Conservation (phyloP, 2,888 invertebrate species). For the Petrolisthes manimaculis region DNA sequence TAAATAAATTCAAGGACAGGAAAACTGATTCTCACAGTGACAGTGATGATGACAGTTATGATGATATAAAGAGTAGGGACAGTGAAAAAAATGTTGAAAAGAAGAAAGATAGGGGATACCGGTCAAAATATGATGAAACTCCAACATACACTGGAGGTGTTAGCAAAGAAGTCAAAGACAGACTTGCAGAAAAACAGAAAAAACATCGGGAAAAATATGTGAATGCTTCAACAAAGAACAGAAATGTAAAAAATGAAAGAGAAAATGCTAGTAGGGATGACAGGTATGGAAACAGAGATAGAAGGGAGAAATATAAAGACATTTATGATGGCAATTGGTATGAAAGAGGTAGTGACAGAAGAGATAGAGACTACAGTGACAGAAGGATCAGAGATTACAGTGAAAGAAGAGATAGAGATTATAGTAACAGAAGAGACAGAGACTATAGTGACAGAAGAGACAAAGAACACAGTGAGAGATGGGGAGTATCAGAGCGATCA, state of each 20-base stretch:
- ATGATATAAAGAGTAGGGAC: not conserved
- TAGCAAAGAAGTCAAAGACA: slow-evolving; percentile 79
- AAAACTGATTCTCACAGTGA: slow-evolving; percentile 18
- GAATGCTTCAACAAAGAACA: slow-evolving; percentile 68
- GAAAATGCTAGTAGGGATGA: slow-evolving; percentile 69
- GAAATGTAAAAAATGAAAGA: slow-evolving; percentile 72
- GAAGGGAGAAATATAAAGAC: slow-evolving; percentile 68
- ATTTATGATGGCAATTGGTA: slow-evolving; percentile 69
- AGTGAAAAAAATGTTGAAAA: slow-evolving; percentile 43
- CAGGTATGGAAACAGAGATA: slow-evolving; percentile 69
- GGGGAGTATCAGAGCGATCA: slow-evolving; percentile 52
- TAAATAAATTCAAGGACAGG: slow-evolving; percentile 10
- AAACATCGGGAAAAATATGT: slow-evolving; percentile 57
- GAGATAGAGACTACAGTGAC: slow-evolving; percentile 69
- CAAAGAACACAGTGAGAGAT: slow-evolving; percentile 64
- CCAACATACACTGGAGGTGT: slow-evolving; percentile 95
- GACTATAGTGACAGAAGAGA: slow-evolving; percentile 69
- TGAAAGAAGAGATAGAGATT: slow-evolving; percentile 63
- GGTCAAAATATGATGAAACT: slow-evolving; percentile 86
- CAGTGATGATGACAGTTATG: slow-evolving; percentile 40
- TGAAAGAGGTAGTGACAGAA: slow-evolving; percentile 70
- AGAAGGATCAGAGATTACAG: slow-evolving; percentile 65
- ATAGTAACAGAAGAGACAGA: slow-evolving; percentile 68
- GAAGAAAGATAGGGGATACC: slow-evolving; percentile 76
- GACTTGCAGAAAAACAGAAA: slow-evolving; percentile 78